Evolutionary conservation across 2,797 vertebrate genomes (phyloP).

Genomic region (Leucoraja ocellata): DNA sequence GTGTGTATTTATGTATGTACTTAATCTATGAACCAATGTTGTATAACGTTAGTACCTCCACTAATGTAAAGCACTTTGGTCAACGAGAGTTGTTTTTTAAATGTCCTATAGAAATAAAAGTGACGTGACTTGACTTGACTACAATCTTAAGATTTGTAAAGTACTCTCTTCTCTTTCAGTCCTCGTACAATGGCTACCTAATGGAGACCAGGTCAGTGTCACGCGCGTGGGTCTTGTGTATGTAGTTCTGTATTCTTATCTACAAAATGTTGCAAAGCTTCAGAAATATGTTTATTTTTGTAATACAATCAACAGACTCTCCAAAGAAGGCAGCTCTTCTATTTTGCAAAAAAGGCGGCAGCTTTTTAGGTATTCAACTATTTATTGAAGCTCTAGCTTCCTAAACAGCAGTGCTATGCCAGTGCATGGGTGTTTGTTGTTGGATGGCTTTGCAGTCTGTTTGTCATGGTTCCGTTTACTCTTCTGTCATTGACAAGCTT

Average conservation of each 20-base stretch:
- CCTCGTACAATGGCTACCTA: slow-evolving; percentile 84
- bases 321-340: slow-evolving; percentile 88
- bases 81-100: no score
- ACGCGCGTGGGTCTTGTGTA: not conserved
- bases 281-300: slow-evolving; percentile 46
- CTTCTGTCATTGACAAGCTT: not conserved
- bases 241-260: not conserved
- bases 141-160: not conserved
- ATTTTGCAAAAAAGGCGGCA: slow-evolving; percentile 88
- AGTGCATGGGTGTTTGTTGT: slow-evolving; percentile 29
- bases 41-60: no score
- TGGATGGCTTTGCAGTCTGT: slow-evolving; percentile 33
- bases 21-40: no score
- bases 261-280: slow-evolving; percentile 20
- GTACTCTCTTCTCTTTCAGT: slow-evolving; percentile 26
- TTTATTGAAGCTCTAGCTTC: slow-evolving; percentile 34
- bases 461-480: slow-evolving; percentile 5
- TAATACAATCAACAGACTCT: slow-evolving; percentile 79
- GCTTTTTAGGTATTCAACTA: slow-evolving; percentile 78
- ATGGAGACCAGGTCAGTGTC: slow-evolving; percentile 86
- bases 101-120: no score
- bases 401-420: slow-evolving; percentile 26
- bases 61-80: no score
- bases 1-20: no score
- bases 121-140: no score